phyloP scores from a whole-genome alignment of 92 coral and sea anemone genomes.

The Meandrina meandrites region DNA sequence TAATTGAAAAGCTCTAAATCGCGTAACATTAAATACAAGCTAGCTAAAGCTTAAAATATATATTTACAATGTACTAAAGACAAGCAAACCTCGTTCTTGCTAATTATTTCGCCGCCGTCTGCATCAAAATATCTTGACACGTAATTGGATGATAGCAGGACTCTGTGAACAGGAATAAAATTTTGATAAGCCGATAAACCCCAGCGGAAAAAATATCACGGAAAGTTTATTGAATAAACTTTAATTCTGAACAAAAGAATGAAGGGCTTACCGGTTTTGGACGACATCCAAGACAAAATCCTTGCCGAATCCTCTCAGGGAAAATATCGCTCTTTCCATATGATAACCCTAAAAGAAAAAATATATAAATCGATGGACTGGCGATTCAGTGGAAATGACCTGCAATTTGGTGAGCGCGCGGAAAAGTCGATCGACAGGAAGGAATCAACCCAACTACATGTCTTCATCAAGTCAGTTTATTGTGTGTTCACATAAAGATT shows the following conservation, averaged over 20 bases:
- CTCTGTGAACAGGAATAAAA: slow-evolving; percentile 14
- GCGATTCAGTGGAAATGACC: neutral
- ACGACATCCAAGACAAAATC: slow-evolving; percentile 57
- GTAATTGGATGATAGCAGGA: slow-evolving; percentile 39
- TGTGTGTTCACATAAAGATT: neutral
- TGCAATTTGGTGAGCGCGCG: neutral
- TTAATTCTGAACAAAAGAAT: neutral
- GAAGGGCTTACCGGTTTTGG: slow-evolving; percentile 59
- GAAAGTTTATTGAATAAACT: neutral
- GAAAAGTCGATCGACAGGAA: slow-evolving; percentile 1
- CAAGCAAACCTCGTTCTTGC: slow-evolving; percentile 28
- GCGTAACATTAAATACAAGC: slow-evolving; percentile 1
- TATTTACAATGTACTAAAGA: neutral
- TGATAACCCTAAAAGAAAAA: slow-evolving; percentile 55
- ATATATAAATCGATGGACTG: neutral
- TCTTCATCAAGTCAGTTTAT: neutral
- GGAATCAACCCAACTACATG: neutral
- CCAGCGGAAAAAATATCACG: slow-evolving; percentile 2
- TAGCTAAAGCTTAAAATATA: neutral
- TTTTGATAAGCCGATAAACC: neutral
- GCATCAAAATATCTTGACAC: slow-evolving; percentile 40
- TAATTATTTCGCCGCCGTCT: slow-evolving; percentile 31
- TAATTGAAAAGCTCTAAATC: neutral
- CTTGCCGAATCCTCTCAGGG: slow-evolving; percentile 59
- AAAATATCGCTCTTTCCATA: slow-evolving; percentile 45